Evolutionary conservation across 1,140 invertebrate species (phyloP).

Genomic region (Hormaphis cornu): DNA sequence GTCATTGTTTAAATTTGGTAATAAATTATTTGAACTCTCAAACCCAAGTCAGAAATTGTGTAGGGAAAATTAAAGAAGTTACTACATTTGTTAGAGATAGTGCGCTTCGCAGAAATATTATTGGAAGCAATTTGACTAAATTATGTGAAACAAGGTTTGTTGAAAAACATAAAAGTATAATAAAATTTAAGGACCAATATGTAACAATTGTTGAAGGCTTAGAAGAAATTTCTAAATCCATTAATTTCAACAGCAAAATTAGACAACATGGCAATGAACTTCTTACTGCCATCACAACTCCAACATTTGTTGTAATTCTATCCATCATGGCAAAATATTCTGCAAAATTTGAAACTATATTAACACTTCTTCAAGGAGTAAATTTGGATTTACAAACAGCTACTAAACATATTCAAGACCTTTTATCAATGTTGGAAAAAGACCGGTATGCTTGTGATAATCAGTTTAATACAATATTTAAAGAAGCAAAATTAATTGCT

Average conservation of each 20-base stretch:
- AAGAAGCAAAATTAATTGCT: too few relatives aligned
- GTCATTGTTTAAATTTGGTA: not conserved
- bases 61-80: not conserved
- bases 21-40: not conserved
- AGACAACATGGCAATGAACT: not conserved
- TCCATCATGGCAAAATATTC: too few relatives aligned
- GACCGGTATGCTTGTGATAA: too few relatives aligned
- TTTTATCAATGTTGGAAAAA: too few relatives aligned
- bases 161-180: not conserved
- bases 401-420: too few relatives aligned
- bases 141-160: not conserved
- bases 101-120: not conserved
- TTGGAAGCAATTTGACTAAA: not conserved
- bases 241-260: not conserved
- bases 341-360: too few relatives aligned
- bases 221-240: not conserved
- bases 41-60: not conserved
- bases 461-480: too few relatives aligned
- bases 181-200: not conserved
- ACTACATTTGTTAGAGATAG: not conserved
- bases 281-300: too few relatives aligned
- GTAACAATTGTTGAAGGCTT: not conserved
- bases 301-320: too few relatives aligned
- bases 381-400: too few relatives aligned
- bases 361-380: too few relatives aligned